Base-by-base conservation (phyloP, 2,888 invertebrate genomes). In the Thereva unica region DNA sequence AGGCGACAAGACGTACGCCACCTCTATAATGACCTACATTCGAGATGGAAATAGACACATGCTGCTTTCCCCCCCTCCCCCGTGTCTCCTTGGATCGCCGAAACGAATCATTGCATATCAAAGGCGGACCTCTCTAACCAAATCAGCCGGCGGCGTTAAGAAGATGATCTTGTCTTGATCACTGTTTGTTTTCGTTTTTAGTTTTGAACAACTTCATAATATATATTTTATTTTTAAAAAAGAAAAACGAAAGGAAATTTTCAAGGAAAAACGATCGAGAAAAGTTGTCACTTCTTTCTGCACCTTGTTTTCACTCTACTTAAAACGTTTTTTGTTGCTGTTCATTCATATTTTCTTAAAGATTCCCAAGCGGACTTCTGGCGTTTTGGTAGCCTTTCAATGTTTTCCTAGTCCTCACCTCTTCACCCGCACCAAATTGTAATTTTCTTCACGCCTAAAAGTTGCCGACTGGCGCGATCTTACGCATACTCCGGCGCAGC, bases 11-110 rank as follows among this genome's bases (percentile, higher is more conserved):
- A 49, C 8, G 49, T 49, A 37, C 10, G 50, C 38, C 42, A 42
- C 44, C 41, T 52, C 64, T 64, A 23, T 23, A 53, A 52, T 64
- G 64, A 64, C 64, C 64, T 64, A 64, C 53, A 64, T 64, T 64
- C 44, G 53, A 37, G 64, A 64, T 64, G 53, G 64, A 64, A 64
- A 64, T 64, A 64, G 64, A 64, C 35, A 44, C 64, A 50, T n/a
- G 23, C 44, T 44, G 41, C 52, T 64, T 23, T 23, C 23, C 23
- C 23, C 23, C 23, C 23, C 23, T 23, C 23, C 23, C 23, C 23
- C 23, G 23, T 23, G 23, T 23, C 23, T 23, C 23, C 23, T 23
- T 23, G 23, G 2, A 23, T 23, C 23, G 2, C 44, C 53, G 64
- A 44, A 53, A 53, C 64, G 53, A 52, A 53, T 64, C 42, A 53